Percentiles rank a stretch among this genome's conserved stretches.
Conservation (phyloP, 2,888 invertebrate genomes). For the Exocentrus adspersus region DNA sequence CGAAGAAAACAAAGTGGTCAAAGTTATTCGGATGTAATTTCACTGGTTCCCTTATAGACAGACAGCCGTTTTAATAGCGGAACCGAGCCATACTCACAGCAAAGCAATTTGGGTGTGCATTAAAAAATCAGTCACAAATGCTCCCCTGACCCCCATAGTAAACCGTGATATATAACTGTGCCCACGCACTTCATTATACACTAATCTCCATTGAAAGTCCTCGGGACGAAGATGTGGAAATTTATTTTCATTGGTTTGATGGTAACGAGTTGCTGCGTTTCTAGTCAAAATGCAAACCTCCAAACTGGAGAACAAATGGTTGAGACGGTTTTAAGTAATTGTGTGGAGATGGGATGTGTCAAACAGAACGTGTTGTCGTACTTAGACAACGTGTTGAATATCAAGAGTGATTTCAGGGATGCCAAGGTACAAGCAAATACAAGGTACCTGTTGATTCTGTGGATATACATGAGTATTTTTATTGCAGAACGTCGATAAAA, state of each 20-base stretch:
- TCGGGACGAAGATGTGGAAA: constrained; percentile 58
- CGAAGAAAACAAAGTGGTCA: too few species aligned
- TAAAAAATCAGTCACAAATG: constrained; percentile 43
- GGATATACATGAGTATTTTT: neutral
- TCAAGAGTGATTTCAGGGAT: constrained; percentile 70
- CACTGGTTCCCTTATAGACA: neutral
- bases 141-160: constrained; percentile 65
- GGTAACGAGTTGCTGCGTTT: constrained; percentile 51
- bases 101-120: constrained; percentile 32
- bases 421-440: constrained; percentile 53
- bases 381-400: constrained; percentile 76
- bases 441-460: neutral
- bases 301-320: constrained; percentile 74
- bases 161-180: constrained; percentile 74
- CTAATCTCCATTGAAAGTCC: constrained; percentile 50
- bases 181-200: constrained; percentile 64
- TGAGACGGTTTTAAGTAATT: constrained; percentile 76
- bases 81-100: constrained; percentile 50
- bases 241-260: constrained; percentile 65
- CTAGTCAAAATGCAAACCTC: constrained; percentile 36
- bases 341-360: constrained; percentile 78
- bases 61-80: constrained; percentile 53
- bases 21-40: neutral
- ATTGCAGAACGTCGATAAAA: constrained; percentile 75
- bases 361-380: constrained; percentile 81